Evolutionary conservation across 2,797 vertebrate species (phyloP).

Genomic region (Sebastes flavidus): DNA sequence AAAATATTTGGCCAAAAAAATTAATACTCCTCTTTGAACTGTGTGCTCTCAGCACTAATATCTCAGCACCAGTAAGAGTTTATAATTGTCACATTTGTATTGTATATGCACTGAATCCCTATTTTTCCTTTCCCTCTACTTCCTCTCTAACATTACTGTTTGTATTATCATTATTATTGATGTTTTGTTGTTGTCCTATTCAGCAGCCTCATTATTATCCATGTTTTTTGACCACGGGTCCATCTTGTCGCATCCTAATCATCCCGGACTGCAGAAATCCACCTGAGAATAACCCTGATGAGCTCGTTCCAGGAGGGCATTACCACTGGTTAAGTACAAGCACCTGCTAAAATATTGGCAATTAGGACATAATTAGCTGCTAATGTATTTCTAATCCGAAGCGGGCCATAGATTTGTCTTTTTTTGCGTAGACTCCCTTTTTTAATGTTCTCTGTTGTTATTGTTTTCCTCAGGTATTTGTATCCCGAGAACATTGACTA

Average conservation of each 20-base stretch:
- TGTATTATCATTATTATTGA: neutral
- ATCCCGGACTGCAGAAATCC: constrained; percentile 78
- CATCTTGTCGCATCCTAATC: constrained; percentile 75
- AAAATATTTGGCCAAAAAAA: constrained; percentile 72
- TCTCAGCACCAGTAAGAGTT: constrained; percentile 22
- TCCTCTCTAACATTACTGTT: neutral
- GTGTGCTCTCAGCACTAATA: constrained; percentile 37
- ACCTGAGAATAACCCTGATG: constrained; percentile 89
- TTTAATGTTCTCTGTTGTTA: constrained; percentile 91
- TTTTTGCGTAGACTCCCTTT: constrained; percentile 91
- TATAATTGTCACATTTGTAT: constrained; percentile 22
- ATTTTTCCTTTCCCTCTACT: neutral
- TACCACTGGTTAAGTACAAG: constrained; percentile 95
- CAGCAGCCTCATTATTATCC: constrained; percentile 53
- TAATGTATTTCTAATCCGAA: constrained; percentile 99
- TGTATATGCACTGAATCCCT: neutral
- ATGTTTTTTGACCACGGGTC: constrained; percentile 63
- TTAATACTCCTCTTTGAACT: constrained; percentile 56
- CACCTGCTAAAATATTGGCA: constrained; percentile 99
- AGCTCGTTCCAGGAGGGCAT: constrained; percentile 93
- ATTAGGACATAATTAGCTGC: constrained; percentile 99
- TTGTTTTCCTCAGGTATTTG: constrained; percentile 94
- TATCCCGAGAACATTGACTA: constrained; percentile 98
- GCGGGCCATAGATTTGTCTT: constrained; percentile 97
- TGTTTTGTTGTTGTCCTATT: constrained; percentile 6